Base-by-base conservation (phyloP, 2,113 vertebrate species). In the Ariopsis seemanni region DNA sequence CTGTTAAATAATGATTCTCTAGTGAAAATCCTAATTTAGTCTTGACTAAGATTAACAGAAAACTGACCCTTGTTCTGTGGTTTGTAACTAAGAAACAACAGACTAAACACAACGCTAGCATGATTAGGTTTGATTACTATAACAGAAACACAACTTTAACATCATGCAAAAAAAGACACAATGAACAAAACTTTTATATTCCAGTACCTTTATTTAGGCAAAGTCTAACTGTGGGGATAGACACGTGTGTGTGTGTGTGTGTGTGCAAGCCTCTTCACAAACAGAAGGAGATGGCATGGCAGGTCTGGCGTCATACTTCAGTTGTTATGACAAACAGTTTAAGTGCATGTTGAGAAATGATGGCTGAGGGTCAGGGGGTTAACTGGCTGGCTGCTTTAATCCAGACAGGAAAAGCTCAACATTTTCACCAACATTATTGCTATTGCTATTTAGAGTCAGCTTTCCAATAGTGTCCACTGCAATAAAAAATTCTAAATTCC, bases 251-350 rank as follows among this genome's bases (percentile, higher is more conserved):
- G 27, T 34, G 3, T 11, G 15, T 52, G 85, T 80, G 62, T 79
- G 83, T 81, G 85, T 52, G 67, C 27, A 60, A 1, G 60, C 7
- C 48, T 71, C 74, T 82, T 86, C 75, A 87, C 52, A 72, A 87
- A 86, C 91, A 92, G 87, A 87, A 80, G 88, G 85, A 88, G 63
- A 57, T 91, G 89, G 88, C 86, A 87, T 90, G 88, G 88, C 63
- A 85, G 69, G 86, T 63, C 74, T 87, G 63, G 84, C 71, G 53
- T 87, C 48, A 72, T 86, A 85, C 89, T 88, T 89, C 80, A 83
- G 86, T 89, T 86, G 88, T 88, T 91, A 89, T 92, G 88, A 87
- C 84, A 90, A 89, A 91, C 84, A 52, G 72, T 89, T 88, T 80
- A 90, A 89, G 91, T 89, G 89, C 83, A 86, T 90, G 88, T 90